Percentiles rank a stretch among this genome's conserved stretches.
Evolutionary conservation across 92 coral and sea anemone species (phyloP).

Genomic region (Palythoa heliodiscus): DNA sequence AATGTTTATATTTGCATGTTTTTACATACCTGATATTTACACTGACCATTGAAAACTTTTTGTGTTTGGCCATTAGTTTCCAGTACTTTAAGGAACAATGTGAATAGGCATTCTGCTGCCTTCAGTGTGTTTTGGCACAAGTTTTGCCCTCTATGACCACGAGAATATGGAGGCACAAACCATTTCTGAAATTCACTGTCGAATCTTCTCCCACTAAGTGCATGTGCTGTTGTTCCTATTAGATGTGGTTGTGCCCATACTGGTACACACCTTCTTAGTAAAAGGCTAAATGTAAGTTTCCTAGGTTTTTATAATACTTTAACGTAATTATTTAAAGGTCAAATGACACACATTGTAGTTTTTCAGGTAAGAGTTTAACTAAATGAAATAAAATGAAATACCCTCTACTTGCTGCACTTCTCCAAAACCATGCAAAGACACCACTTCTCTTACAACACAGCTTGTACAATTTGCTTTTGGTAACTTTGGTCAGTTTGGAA

Average conservation of each 20-base stretch:
- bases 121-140: constrained; percentile 24
- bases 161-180: constrained; percentile 49
- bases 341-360: no score
- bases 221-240: constrained; percentile 48
- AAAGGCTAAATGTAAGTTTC: no score
- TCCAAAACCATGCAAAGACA: no score
- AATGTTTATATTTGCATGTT: no score
- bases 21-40: constrained; percentile 7
- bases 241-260: constrained; percentile 29
- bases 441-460: no score
- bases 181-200: constrained; percentile 28
- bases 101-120: constrained; percentile 20
- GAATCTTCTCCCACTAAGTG: constrained; percentile 52
- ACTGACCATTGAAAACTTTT: not conserved
- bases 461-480: no score
- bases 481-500: no score
- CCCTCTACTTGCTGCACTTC: no score
- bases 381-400: no score
- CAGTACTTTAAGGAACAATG: not conserved
- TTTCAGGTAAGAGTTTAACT: no score
- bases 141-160: constrained; percentile 37
- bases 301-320: no score
- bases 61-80: not conserved
- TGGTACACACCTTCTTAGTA: constrained; percentile 9
- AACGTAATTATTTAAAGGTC: no score